Percentiles rank a stretch among this genome's conserved stretches.
Evolutionary conservation across 2,113 vertebrate genomes (phyloP).

Genomic region (Callithrix jacchus): DNA sequence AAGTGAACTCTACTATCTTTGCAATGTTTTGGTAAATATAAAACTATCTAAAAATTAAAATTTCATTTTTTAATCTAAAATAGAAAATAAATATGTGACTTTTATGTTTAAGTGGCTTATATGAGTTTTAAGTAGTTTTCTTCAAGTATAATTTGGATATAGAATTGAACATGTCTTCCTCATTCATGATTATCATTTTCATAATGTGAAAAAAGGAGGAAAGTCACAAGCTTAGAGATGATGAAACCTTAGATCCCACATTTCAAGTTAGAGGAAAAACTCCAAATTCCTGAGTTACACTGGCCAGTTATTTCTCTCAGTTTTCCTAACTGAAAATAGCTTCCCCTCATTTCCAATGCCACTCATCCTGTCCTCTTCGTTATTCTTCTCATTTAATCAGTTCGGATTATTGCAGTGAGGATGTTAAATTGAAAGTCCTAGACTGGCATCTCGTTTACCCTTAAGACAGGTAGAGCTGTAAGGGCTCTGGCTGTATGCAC

Average conservation of each 20-base stretch:
- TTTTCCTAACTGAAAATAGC: neutral
- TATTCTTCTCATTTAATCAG: conserved; percentile 33
- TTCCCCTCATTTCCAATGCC: neutral
- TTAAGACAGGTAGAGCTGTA: neutral
- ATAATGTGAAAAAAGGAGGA: neutral
- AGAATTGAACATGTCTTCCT: neutral
- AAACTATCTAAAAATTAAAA: neutral
- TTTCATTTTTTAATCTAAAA: neutral
- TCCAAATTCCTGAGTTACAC: neutral
- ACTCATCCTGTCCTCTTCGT: neutral
- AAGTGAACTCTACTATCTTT: neutral
- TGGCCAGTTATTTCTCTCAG: neutral
- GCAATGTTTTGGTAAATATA: neutral
- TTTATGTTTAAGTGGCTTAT: neutral
- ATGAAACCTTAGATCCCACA: neutral
- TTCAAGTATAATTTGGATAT: neutral
- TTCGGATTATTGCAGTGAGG: conserved; percentile 28
- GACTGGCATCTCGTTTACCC: neutral
- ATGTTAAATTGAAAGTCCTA: conserved; percentile 11
- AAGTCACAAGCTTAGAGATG: neutral
- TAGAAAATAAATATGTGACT: neutral
- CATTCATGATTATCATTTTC: neutral
- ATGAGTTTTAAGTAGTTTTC: neutral
- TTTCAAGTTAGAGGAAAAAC: neutral
- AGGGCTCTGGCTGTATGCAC: neutral